Base-by-base conservation (phyloP, 2,888 invertebrate species). In the Athalia circularis region DNA sequence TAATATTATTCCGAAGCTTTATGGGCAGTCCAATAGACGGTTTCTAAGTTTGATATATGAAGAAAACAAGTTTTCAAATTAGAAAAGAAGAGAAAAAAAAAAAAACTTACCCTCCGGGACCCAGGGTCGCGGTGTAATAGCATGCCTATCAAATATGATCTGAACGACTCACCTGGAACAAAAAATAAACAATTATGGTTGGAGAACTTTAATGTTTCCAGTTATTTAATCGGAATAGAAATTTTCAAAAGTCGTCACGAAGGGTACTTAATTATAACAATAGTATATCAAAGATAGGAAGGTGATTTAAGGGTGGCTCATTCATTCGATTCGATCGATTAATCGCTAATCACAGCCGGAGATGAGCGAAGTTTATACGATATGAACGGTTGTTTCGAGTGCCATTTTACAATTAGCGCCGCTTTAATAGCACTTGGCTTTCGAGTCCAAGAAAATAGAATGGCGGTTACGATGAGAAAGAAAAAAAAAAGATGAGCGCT, bases 91-190 rank as follows among this genome's bases (percentile, higher is more conserved):
- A 3, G 6, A 54, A 0, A 11, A 15, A 4, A 15, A 15, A 59
- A 15, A 3, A 9, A 7, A 72, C 72, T 72, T 11, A 72, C 72
- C 72, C 57, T 13, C 47, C 45, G 57, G 65, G 47, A 76, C 59
- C 67, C 67, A 13, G 70, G 8, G 7, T 62, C 15, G 15, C 15
- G 43, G 54, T 11, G 50, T 11, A 13, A 48, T 4, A 43, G 79
- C 43, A 80, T 52, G 54, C 3, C 48, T 43, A 45, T 29, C 47
- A n/a, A 65, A 68, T 62, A 72, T 45, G n/a, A 29, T 52, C 68
- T 72, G 47, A 52, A 77, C 8, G 61, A 83, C 86, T 86, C 81
- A 86, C 86, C 86, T 86, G 84, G n/a, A 86, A 86, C 83, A 85
- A 45, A 80, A 11, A 80, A 74, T 81, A 77, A 45, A 65, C 81